A percentile compares a stretch with the other conserved stretches of the same genome.
These are phyloP conservation scores for Periophthalmus modestus DNA, from an alignment of 2,113 vertebrate genomes.

Conservation along the genomic window DNA sequence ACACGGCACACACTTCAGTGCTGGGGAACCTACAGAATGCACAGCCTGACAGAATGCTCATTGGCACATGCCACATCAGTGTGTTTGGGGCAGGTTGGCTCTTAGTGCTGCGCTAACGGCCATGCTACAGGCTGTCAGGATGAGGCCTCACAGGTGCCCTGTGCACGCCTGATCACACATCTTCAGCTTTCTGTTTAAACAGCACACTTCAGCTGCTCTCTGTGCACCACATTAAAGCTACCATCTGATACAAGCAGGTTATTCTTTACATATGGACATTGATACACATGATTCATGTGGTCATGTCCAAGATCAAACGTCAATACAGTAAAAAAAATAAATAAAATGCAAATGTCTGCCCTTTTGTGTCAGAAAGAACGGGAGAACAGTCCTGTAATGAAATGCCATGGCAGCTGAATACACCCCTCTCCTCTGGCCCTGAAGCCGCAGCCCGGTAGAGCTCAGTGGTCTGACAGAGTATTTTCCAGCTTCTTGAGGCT, in stretches of 20 bases:
- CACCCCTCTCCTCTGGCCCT: background rate
- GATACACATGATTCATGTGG: background rate
- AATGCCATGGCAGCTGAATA: background rate
- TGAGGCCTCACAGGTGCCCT: conserved; percentile 18
- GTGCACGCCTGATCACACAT: conserved; percentile 13
- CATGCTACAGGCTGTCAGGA: conserved; percentile 22
- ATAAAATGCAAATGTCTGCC: background rate
- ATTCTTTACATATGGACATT: background rate
- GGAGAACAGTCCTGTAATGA: background rate
- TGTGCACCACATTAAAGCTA: background rate
- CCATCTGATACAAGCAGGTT: background rate
- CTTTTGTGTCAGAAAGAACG: too few relatives aligned
- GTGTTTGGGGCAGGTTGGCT: conserved; percentile 34
- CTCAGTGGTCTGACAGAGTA: conserved; percentile 13
- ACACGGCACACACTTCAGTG: background rate
- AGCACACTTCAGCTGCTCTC: background rate
- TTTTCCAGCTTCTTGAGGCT: conserved; percentile 9
- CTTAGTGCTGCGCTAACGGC: conserved; percentile 2
- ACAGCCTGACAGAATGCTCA: conserved; percentile 51
- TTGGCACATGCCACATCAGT: conserved; percentile 25
- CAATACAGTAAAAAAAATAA: background rate
- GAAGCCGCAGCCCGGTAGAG: conserved; percentile 10
- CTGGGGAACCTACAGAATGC: conserved; percentile 32
- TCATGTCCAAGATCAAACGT: background rate
- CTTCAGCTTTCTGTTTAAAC: conserved; percentile 11